Evolutionary conservation across 1,140 invertebrate genomes (phyloP).

Genomic region (Hetaerina americana): DNA sequence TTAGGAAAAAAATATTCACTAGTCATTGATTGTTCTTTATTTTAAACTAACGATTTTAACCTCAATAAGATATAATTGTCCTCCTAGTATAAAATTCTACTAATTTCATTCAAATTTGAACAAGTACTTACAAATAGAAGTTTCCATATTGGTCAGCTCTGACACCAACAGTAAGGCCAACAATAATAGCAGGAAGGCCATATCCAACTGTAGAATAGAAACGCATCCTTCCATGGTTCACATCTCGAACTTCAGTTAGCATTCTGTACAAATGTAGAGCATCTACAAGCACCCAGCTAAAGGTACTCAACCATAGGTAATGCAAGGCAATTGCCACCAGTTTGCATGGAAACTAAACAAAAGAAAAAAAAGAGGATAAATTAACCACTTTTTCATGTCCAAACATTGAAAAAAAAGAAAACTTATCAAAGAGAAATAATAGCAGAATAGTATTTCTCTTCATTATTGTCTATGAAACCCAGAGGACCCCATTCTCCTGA

Average conservation of each 20-base stretch:
- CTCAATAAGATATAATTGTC: background rate
- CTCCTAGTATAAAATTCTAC: no score
- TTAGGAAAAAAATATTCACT: no score
- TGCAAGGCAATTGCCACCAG: constrained; percentile 82
- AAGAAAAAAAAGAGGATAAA: no score
- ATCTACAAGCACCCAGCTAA: constrained; percentile 84
- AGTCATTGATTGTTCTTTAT: no score
- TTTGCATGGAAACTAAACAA: constrained; percentile 65
- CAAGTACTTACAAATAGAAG: constrained; percentile 68
- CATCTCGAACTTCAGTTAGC: constrained; percentile 88
- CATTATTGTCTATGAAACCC: no score
- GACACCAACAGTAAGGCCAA: constrained; percentile 81
- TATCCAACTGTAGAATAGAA: constrained; percentile 93
- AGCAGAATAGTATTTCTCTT: no score
- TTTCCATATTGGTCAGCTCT: constrained; percentile 92
- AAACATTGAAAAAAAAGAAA: no score
- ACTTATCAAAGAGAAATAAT: no score
- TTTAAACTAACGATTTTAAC: background rate
- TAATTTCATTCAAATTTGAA: no score
- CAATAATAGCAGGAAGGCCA: constrained; percentile 82
- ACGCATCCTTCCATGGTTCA: constrained; percentile 88
- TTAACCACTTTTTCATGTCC: no score
- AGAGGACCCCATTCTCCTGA: no score
- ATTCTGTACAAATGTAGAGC: constrained; percentile 86
- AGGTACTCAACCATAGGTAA: constrained; percentile 80